These are phyloP conservation scores for Minunthozetes semirufus DNA, from an alignment of 2,888 invertebrate species.

Conservation along the genomic window DNA sequence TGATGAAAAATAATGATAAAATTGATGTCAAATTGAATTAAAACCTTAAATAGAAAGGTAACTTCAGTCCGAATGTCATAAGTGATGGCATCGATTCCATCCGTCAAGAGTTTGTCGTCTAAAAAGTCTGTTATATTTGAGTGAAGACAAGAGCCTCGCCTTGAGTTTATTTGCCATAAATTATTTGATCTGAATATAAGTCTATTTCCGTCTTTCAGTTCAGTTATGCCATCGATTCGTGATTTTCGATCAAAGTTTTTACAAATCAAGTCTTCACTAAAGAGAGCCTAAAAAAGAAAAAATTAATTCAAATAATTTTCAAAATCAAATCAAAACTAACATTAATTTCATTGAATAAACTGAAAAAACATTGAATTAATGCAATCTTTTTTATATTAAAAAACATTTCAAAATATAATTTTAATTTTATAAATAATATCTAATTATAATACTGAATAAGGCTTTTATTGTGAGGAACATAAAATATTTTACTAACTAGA, in stretches of 20 bases:
- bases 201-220: neutral
- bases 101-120: neutral
- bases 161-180: neutral
- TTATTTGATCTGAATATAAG: neutral
- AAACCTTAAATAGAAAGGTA: neutral
- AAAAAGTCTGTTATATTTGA: neutral
- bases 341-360: neutral
- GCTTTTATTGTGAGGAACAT: too few species aligned
- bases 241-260: neutral
- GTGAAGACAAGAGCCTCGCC: neutral
- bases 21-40: too few species aligned
- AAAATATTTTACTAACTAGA: too few species aligned
- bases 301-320: neutral
- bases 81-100: constrained; percentile 9
- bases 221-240: neutral
- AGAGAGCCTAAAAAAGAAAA: neutral
- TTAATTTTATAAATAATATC: neutral
- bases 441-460: too few species aligned
- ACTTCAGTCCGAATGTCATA: neutral
- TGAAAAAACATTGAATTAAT: neutral
- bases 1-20: neutral
- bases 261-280: neutral
- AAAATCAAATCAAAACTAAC: neutral
- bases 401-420: neutral
- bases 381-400: neutral